Conservation (phyloP, 2,888 invertebrate species). For the Petrophora chlorosata region DNA sequence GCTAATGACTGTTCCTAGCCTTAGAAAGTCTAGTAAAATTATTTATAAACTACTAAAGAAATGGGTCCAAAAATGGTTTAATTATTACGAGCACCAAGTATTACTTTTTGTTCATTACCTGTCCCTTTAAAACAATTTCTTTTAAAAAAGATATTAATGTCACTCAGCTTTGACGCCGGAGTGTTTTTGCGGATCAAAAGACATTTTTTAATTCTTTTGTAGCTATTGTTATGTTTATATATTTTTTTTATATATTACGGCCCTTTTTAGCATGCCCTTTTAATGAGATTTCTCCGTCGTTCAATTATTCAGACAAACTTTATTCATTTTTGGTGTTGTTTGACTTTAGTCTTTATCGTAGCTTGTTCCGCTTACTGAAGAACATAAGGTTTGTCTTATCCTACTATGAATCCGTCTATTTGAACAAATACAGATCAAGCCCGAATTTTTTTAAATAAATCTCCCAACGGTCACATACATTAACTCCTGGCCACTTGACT, state of each 20-base stretch:
- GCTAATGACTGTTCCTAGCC: too few species aligned
- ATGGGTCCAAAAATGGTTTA: too few species aligned
- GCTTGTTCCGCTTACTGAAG: too few species aligned
- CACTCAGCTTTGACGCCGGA: conserved; percentile 5
- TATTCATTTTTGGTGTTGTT: background rate
- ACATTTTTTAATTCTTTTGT: conserved; percentile 23
- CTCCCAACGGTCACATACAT: too few species aligned
- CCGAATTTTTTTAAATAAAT: too few species aligned
- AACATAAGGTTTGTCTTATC: too few species aligned
- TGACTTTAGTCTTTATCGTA: too few species aligned
- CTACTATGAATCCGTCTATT: too few species aligned
- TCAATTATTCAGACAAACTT: conserved; percentile 19
- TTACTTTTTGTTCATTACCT: background rate
- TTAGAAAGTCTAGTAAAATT: too few species aligned
- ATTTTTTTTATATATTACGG: conserved; percentile 15
- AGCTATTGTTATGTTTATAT: conserved; percentile 25
- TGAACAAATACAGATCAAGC: too few species aligned
- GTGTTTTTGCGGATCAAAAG: conserved; percentile 29
- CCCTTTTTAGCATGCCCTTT: conserved; percentile 15
- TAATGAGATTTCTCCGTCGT: conserved; percentile 14
- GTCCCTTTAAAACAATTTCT: background rate
- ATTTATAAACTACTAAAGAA: too few species aligned
- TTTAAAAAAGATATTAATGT: conserved; percentile 1
- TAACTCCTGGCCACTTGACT: too few species aligned
- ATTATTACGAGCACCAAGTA: background rate